Evolutionary conservation across 2,113 vertebrate genomes (phyloP).

Genomic region (Nibea albiflora): DNA sequence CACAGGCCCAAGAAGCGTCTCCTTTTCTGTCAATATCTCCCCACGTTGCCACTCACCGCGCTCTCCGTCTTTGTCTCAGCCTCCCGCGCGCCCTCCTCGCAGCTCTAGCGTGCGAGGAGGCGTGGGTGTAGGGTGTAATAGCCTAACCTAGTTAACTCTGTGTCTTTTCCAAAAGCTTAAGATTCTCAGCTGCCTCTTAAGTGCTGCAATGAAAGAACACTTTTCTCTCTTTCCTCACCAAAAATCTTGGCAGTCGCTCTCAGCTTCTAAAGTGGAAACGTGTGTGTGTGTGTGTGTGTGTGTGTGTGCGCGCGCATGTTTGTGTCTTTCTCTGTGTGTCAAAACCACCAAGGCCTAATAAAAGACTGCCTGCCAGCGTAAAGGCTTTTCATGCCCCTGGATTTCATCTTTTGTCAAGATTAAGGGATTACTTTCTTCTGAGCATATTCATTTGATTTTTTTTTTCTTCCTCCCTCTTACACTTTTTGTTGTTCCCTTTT

Average conservation of each 20-base stretch:
- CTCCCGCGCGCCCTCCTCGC: neutral
- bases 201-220: conserved; percentile 56
- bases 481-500: conserved; percentile 58
- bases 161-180: conserved; percentile 48
- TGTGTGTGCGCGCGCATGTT: neutral
- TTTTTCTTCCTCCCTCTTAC: conserved; percentile 35
- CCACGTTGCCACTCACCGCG: neutral
- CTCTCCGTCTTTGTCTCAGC: neutral
- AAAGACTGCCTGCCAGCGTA: conserved; percentile 72
- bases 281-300: conserved; percentile 41
- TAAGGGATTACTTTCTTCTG: conserved; percentile 80
- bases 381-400: conserved; percentile 78
- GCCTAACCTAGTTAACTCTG: conserved; percentile 68
- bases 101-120: conserved; percentile 1
- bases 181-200: conserved; percentile 64
- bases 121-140: conserved; percentile 59
- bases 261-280: conserved; percentile 58
- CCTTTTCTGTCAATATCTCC: neutral
- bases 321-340: conserved; percentile 54
- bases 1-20: neutral
- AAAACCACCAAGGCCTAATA: conserved; percentile 70
- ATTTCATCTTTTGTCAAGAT: conserved; percentile 81
- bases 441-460: conserved; percentile 74
- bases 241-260: conserved; percentile 56
- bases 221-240: conserved; percentile 55